Percentiles rank a stretch among this genome's conserved stretches.
These are phyloP conservation scores for Villa cingulata DNA, from an alignment of 2,888 invertebrate genomes.

Conservation along the genomic window DNA sequence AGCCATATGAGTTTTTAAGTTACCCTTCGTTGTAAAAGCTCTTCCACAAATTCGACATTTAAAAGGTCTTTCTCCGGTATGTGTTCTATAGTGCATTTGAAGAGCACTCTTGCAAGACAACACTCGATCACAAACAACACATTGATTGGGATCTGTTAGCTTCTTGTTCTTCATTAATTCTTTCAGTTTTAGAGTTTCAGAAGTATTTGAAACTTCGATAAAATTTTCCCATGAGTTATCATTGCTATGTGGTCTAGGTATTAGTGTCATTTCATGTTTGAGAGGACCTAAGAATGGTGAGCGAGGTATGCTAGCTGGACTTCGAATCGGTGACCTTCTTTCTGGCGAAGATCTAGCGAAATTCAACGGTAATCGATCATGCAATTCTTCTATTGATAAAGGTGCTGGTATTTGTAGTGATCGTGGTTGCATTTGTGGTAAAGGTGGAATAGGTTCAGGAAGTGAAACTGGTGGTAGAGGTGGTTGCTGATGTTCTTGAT, in stretches of 20 bases:
- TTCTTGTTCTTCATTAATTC: conserved; percentile 95
- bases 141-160: conserved; percentile 94
- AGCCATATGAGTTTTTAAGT: conserved; percentile 98
- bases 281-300: conserved; percentile 34
- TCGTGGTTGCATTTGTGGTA: conserved; percentile 24
- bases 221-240: conserved; percentile 96
- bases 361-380: conserved; percentile 22
- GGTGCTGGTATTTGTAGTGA: conserved; percentile 17
- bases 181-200: conserved; percentile 92
- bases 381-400: conserved; percentile 27
- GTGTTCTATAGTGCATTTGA: conserved; percentile 82
- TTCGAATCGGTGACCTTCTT: conserved; percentile 31
- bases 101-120: conserved; percentile 94
- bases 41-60: conserved; percentile 94
- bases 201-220: conserved; percentile 77
- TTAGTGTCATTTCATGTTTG: conserved; percentile 33
- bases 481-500: conserved; percentile 27
- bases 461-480: conserved; percentile 26
- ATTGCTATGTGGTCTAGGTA: conserved; percentile 76
- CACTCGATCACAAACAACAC: conserved; percentile 92
- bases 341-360: conserved; percentile 30
- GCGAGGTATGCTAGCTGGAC: conserved; percentile 32
- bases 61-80: conserved; percentile 56
- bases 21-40: conserved; percentile 97
- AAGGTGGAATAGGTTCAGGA: neutral